Evolutionary conservation across 64 coral and sea anemone species (phyloP).

Genomic region (Exaiptasia diaphana): DNA sequence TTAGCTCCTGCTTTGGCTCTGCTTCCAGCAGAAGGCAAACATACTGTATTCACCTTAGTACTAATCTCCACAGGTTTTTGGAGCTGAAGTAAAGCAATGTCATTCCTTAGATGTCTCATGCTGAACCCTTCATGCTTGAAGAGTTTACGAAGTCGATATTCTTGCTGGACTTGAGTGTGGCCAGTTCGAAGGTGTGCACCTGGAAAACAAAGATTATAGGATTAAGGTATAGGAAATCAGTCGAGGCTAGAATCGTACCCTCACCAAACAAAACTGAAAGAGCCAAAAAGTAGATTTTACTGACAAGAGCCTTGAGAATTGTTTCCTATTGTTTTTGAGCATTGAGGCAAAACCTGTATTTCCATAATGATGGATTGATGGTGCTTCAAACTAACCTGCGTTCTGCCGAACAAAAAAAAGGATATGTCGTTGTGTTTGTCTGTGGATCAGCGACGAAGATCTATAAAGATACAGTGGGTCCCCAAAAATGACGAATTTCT

Average conservation of each 20-base stretch:
- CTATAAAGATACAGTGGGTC: too few relatives aligned
- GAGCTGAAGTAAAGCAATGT: conserved; percentile 36
- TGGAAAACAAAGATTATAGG: not conserved
- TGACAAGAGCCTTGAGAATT: conserved; percentile 4
- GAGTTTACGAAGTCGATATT: not conserved
- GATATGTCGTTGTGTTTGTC: too few relatives aligned
- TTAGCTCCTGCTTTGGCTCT: not conserved
- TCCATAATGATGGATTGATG: too few relatives aligned
- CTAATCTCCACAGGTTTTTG: not conserved
- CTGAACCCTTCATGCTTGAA: conserved; percentile 20
- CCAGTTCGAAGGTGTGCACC: conserved; percentile 68
- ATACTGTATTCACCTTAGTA: conserved; percentile 51
- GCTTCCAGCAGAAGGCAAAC: conserved; percentile 17
- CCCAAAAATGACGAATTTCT: too few relatives aligned
- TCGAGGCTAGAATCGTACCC: too few relatives aligned
- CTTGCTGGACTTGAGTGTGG: conserved; percentile 12
- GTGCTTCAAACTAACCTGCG: too few relatives aligned
- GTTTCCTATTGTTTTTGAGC: too few relatives aligned
- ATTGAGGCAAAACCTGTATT: too few relatives aligned
- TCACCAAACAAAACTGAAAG: too few relatives aligned
- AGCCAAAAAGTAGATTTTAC: too few relatives aligned
- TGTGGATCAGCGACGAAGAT: too few relatives aligned
- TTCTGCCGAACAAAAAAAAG: too few relatives aligned
- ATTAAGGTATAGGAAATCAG: not conserved
- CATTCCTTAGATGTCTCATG: conserved; percentile 3